Conservation (phyloP, 2,797 vertebrate genomes). For the Malurus leucopterus region DNA sequence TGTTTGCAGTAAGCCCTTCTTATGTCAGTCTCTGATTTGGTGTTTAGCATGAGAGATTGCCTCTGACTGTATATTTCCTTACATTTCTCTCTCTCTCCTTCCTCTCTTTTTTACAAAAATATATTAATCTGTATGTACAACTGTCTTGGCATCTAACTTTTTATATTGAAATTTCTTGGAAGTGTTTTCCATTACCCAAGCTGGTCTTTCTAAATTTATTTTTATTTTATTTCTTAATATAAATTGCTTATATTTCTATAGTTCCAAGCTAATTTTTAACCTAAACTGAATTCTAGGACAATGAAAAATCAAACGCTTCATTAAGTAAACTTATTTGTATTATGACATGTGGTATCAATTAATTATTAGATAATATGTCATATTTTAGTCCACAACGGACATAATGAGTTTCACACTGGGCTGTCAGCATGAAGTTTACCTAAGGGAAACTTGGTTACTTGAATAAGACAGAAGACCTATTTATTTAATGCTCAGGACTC, state of each 20-base stretch:
- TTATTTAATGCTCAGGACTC: constrained; percentile 23
- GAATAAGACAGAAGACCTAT: constrained; percentile 19
- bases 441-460: constrained; percentile 41
- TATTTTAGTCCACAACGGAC: constrained; percentile 6
- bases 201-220: neutral
- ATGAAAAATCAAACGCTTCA: neutral
- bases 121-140: neutral
- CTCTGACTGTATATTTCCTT: neutral
- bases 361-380: constrained; percentile 19
- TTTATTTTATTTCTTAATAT: neutral
- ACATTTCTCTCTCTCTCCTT: neutral
- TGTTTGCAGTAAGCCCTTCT: neutral
- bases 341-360: neutral
- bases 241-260: neutral
- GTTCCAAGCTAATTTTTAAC: neutral
- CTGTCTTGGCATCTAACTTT: neutral
- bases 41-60: neutral
- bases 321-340: neutral
- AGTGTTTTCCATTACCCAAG: neutral
- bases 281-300: neutral
- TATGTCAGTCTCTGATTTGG: neutral
- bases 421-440: neutral
- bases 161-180: neutral
- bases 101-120: neutral
- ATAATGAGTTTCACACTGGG: constrained; percentile 2